These are phyloP conservation scores for Pachydiplax longipennis DNA, from an alignment of 2,888 invertebrate genomes.

Conservation along the genomic window DNA sequence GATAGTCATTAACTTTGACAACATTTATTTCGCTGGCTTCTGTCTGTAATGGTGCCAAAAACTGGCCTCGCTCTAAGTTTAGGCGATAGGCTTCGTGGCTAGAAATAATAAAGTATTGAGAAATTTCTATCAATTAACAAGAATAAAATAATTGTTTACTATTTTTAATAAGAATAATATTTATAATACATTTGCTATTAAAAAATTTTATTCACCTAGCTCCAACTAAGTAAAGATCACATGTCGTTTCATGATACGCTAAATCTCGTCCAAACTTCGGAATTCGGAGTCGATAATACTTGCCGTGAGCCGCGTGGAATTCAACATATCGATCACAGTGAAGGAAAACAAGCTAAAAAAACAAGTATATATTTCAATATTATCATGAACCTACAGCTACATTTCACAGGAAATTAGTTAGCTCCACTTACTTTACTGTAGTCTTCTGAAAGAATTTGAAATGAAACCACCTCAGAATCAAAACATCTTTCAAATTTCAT, in stretches of 20 bases:
- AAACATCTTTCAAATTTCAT: constrained; percentile 98
- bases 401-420: not conserved
- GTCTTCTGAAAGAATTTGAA: constrained; percentile 92
- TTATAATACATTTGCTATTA: no score
- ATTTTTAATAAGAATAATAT: no score
- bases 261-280: constrained; percentile 96
- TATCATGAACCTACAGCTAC: not conserved
- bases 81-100: constrained; percentile 90
- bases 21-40: constrained; percentile 80
- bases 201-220: constrained; percentile 70
- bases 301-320: constrained; percentile 93
- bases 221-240: constrained; percentile 93
- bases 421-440: constrained; percentile 81
- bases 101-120: constrained; percentile 51
- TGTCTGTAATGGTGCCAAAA: constrained; percentile 83
- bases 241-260: constrained; percentile 85
- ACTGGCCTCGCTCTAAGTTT: constrained; percentile 95
- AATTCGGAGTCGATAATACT: constrained; percentile 88
- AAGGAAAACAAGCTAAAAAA: constrained; percentile 81
- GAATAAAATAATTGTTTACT: not conserved
- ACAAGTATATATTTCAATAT: constrained; percentile 48
- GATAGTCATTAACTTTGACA: constrained; percentile 85
- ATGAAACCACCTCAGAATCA: constrained; percentile 95
- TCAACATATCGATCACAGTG: constrained; percentile 93
- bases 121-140: not conserved